Evolutionary conservation across 2,888 invertebrate genomes (phyloP).

Genomic region (Leucophenga montana): DNA sequence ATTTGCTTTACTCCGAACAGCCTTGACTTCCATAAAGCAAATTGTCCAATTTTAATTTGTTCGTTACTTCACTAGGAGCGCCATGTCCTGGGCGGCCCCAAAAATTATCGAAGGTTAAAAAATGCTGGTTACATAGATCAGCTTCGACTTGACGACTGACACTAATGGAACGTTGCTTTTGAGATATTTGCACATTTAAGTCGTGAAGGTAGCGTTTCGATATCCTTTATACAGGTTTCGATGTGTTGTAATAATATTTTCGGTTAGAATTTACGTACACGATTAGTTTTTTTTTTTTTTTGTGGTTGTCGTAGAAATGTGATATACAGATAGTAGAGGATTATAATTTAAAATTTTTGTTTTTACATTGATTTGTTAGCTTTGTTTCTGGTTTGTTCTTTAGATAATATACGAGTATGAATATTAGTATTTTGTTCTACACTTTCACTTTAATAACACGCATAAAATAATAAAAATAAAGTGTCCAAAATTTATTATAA

Average conservation of each 20-base stretch:
- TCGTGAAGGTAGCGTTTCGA: slow-evolving; percentile 74
- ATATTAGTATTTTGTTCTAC: slow-evolving; percentile 52
- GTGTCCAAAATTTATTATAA: slow-evolving; percentile 54
- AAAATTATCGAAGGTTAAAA: slow-evolving; percentile 83
- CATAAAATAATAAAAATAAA: slow-evolving; percentile 47
- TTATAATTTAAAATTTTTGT: slow-evolving; percentile 21
- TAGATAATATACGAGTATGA: slow-evolving; percentile 64
- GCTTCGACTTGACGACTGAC: slow-evolving; percentile 74
- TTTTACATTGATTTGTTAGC: slow-evolving; percentile 31
- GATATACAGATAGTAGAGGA: slow-evolving; percentile 33
- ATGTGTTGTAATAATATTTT: slow-evolving; percentile 9
- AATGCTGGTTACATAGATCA: slow-evolving; percentile 80
- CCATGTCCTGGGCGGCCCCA: slow-evolving; percentile 86
- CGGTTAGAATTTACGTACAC: background rate
- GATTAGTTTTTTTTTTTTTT: slow-evolving; percentile 12
- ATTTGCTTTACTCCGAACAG: slow-evolving; percentile 58
- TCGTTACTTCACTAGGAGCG: slow-evolving; percentile 66
- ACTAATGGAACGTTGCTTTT: slow-evolving; percentile 73
- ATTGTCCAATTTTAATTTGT: slow-evolving; percentile 73
- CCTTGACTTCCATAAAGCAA: slow-evolving; percentile 71
- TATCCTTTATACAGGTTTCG: background rate
- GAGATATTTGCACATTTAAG: slow-evolving; percentile 75
- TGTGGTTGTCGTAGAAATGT: slow-evolving; percentile 27
- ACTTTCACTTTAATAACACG: slow-evolving; percentile 67
- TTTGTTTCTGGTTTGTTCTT: slow-evolving; percentile 26